Conservation (phyloP, 1,140 invertebrate species). For the Neodiprion lecontei region DNA sequence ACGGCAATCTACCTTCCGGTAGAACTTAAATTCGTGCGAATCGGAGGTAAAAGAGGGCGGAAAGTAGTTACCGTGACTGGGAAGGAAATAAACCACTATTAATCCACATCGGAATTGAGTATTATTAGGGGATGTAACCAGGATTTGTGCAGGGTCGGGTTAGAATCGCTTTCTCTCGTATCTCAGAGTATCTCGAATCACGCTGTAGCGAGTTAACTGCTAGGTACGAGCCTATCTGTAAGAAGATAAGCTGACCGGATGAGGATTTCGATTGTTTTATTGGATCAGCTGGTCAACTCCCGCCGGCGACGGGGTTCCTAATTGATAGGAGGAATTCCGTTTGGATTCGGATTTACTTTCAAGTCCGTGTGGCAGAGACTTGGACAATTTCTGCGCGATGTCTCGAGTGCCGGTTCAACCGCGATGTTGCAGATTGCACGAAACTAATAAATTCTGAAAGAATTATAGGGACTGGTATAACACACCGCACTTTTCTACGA, state of each 20-base stretch:
- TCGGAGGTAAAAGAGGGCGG: not conserved
- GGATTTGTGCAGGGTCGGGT: constrained; percentile 57
- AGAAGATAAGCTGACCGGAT: constrained; percentile 49
- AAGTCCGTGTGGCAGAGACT: not conserved
- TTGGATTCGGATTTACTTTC: not conserved
- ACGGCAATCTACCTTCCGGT: not conserved
- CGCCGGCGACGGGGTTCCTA: not conserved
- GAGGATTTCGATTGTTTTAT: constrained; percentile 56
- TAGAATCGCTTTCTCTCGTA: constrained; percentile 55
- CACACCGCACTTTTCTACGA: too few species aligned
- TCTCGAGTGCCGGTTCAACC: too few species aligned
- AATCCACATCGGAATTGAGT: constrained; percentile 63
- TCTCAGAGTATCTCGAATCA: constrained; percentile 52
- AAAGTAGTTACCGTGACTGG: constrained; percentile 10
- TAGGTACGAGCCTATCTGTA: constrained; percentile 18
- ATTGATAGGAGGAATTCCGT: not conserved
- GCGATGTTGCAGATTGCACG: too few species aligned
- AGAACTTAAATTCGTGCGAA: not conserved
- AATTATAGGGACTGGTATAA: too few species aligned
- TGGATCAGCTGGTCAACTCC: constrained; percentile 22
- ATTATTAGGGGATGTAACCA: constrained; percentile 57
- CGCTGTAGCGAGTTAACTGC: constrained; percentile 36
- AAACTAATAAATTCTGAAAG: too few species aligned
- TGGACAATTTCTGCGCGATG: not conserved
- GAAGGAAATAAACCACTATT: constrained; percentile 59